Conservation (phyloP, 2,888 invertebrate genomes). For the Trilocha varians region DNA sequence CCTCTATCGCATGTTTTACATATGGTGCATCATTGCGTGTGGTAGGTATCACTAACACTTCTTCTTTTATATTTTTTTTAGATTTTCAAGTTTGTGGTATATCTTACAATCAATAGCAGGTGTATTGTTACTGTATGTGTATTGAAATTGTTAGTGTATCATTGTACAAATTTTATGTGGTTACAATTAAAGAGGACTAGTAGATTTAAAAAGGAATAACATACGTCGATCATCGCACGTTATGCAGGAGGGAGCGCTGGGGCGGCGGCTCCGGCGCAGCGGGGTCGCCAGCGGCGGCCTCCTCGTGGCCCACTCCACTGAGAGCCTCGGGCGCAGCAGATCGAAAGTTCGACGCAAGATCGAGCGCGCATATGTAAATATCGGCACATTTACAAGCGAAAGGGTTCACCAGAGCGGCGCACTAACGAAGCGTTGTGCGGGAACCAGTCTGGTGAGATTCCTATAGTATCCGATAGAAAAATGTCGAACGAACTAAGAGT, state of each 20-base stretch:
- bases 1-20: too few relatives aligned
- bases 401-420: conserved; percentile 73
- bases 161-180: too few relatives aligned
- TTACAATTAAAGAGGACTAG: neutral
- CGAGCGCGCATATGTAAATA: conserved; percentile 72
- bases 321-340: conserved; percentile 54
- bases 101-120: too few relatives aligned
- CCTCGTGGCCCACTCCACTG: conserved; percentile 44
- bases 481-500: conserved; percentile 67
- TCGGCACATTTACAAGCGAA: conserved; percentile 74
- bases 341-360: conserved; percentile 72
- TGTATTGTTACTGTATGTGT: too few relatives aligned
- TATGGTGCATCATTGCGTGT: too few relatives aligned
- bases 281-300: conserved; percentile 31
- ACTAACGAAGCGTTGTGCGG: conserved; percentile 70
- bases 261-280: conserved; percentile 36
- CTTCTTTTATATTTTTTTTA: too few relatives aligned
- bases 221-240: conserved; percentile 68
- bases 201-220: conserved; percentile 25
- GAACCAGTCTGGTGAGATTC: conserved; percentile 79
- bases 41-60: too few relatives aligned
- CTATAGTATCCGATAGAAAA: conserved; percentile 76
- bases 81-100: too few relatives aligned
- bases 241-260: conserved; percentile 49
- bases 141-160: too few relatives aligned